phyloP scores from a whole-genome alignment of 2,888 invertebrate species.

The Parnassius mnemosyne region DNA sequence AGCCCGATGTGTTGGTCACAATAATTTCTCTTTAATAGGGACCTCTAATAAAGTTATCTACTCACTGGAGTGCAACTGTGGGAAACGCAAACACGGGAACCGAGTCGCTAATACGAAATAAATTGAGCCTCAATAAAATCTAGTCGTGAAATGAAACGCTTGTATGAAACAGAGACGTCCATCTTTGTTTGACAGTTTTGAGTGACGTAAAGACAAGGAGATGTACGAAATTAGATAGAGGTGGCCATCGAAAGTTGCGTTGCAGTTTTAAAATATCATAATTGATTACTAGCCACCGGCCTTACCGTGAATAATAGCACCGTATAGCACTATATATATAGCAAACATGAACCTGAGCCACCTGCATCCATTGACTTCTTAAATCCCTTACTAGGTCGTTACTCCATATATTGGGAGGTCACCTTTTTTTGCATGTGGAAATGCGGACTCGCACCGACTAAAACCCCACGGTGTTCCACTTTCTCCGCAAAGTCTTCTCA shows the following conservation, averaged over 20 bases:
- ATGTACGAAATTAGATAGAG: neutral
- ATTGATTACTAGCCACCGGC: too few relatives aligned
- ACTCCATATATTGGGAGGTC: too few relatives aligned
- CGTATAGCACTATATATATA: too few relatives aligned
- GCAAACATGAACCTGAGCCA: too few relatives aligned
- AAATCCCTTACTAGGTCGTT: too few relatives aligned
- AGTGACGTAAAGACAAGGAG: constrained; percentile 17
- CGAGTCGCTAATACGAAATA: constrained; percentile 26
- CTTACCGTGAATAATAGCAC: too few relatives aligned
- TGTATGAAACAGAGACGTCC: constrained; percentile 25
- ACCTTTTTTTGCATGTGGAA: too few relatives aligned
- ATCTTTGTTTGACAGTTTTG: constrained; percentile 26
- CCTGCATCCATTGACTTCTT: too few relatives aligned
- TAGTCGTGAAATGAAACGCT: constrained; percentile 20
- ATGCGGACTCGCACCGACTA: too few relatives aligned
- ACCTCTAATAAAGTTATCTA: constrained; percentile 29
- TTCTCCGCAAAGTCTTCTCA: too few relatives aligned
- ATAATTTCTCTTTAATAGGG: constrained; percentile 29
- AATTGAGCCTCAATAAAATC: constrained; percentile 27
- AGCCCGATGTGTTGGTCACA: constrained; percentile 21
- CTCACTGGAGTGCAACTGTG: constrained; percentile 26
- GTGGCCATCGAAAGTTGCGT: neutral
- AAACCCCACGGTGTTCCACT: too few relatives aligned
- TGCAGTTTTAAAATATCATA: too few relatives aligned
- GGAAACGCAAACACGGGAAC: constrained; percentile 25